phyloP scores from a whole-genome alignment of 1,140 invertebrate genomes.

The Cotesia vestalis region DNA sequence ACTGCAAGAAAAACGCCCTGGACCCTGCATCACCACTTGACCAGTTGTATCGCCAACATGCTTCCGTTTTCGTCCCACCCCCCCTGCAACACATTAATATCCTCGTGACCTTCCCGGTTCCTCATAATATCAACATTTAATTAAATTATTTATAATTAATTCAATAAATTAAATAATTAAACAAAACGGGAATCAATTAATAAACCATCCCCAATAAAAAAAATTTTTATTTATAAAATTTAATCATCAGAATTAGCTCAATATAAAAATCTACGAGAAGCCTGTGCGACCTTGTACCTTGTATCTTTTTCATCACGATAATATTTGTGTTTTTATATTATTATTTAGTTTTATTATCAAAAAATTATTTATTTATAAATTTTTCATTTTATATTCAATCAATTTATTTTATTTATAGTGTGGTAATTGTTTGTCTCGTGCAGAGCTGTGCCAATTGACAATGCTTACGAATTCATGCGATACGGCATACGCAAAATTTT shows the following conservation, averaged over 20 bases:
- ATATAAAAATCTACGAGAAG: neutral
- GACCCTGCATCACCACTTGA: constrained; percentile 65
- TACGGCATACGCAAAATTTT: constrained; percentile 26
- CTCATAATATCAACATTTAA: constrained; percentile 20
- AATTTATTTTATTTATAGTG: neutral
- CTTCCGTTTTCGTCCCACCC: constrained; percentile 66
- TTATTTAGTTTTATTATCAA: neutral
- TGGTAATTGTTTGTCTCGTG: constrained; percentile 14
- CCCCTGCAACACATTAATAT: constrained; percentile 65
- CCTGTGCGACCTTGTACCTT: constrained; percentile 19
- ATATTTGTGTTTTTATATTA: neutral
- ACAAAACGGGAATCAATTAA: neutral
- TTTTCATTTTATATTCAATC: neutral
- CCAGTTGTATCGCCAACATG: constrained; percentile 65
- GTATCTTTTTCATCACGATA: neutral
- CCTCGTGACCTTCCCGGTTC: constrained; percentile 57
- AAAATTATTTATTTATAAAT: too few species aligned
- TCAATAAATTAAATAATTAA: constrained; percentile 9
- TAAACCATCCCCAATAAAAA: neutral
- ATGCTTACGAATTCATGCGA: constrained; percentile 35
- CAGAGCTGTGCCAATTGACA: constrained; percentile 40
- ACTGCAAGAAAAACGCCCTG: constrained; percentile 66
- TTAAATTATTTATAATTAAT: neutral
- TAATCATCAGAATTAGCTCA: neutral
- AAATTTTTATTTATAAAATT: neutral